A percentile compares a stretch with the other conserved stretches of the same genome.
These are phyloP conservation scores for Rhodophaea formosa DNA, from an alignment of 2,888 invertebrate genomes.

Conservation along the genomic window DNA sequence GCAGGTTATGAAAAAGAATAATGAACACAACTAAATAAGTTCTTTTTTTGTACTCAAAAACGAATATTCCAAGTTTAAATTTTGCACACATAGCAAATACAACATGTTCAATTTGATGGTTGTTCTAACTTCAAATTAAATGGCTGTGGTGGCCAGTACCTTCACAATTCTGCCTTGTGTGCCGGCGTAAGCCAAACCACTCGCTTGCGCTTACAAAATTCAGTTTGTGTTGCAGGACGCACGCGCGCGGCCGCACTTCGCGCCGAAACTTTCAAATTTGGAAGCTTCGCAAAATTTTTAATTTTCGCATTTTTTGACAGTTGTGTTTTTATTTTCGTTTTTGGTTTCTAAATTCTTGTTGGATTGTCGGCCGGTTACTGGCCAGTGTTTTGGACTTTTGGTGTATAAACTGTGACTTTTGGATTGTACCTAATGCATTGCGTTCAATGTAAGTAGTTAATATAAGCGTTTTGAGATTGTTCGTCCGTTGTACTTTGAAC, in stretches of 20 bases:
- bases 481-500: slow-evolving; percentile 62
- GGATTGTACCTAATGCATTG: slow-evolving; percentile 71
- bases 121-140: slow-evolving; percentile 42
- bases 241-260: slow-evolving; percentile 72
- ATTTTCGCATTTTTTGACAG: slow-evolving; percentile 34
- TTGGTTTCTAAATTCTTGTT: slow-evolving; percentile 34
- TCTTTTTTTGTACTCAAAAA: too few relatives aligned
- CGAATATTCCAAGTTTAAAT: not conserved
- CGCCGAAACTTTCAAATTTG: slow-evolving; percentile 71
- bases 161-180: slow-evolving; percentile 62
- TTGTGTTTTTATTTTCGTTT: slow-evolving; percentile 34
- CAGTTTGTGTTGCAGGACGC: slow-evolving; percentile 73
- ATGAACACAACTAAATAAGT: too few relatives aligned
- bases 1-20: too few relatives aligned
- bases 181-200: slow-evolving; percentile 54
- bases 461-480: slow-evolving; percentile 58
- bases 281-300: slow-evolving; percentile 50
- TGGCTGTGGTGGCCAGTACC: slow-evolving; percentile 54
- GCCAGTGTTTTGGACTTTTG: slow-evolving; percentile 43
- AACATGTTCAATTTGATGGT: slow-evolving; percentile 28
- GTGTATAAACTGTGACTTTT: slow-evolving; percentile 54
- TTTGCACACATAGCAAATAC: slow-evolving; percentile 17
- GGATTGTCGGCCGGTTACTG: slow-evolving; percentile 35
- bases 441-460: slow-evolving; percentile 71
- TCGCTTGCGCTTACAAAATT: slow-evolving; percentile 73